Evolutionary conservation across 2,113 vertebrate species (phyloP), one percentile per base, ranked within the genome.

Genomic region (Progne subis): DNA sequence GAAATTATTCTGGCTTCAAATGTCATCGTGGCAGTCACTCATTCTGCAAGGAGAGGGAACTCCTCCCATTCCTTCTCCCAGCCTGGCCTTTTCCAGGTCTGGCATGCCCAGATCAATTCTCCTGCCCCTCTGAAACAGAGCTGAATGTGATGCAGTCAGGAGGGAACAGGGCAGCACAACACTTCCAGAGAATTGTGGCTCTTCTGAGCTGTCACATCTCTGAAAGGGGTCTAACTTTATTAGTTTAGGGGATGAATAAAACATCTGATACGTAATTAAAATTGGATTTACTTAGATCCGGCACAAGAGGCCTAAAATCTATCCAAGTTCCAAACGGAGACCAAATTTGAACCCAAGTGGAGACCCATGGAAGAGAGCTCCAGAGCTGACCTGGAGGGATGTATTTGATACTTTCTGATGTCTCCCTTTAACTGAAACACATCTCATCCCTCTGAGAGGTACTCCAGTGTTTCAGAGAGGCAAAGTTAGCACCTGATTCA

Each of bases 1-100:
- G 88, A 79, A 92, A 72, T 94, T 50, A 77, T 79, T 80, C 69
- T 74, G 29, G 19, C 92, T 95, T 92, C 72, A 95, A 84, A 94
- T 88, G 94, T 76, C 94, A 95, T n/a, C 2, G 1, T 26, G 68
- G 60, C 61, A 59, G 81, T 77, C 67, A 34, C 6, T 85, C 46
- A 17, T 31, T 21, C 43, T 44, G 18, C 49, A 61, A 61, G 60
- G 76, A 76, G 32, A 20, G 14, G 29, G 37, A 43, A 43, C 11
- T 84, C 8, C 16, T 91, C 44, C 25, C 12, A 31, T 31, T 55
- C 75, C 47, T 26, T 79, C 70, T 82, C 47, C 44, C 64, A 82
- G 44, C 15, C 46, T 78, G 90, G 56, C 63, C 56, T 64, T 87
- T 76, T 50, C 44, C 52, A 84, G 23, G 13, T 55, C 39, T 61